These are phyloP conservation scores for Drosophila robusta DNA, from an alignment of 2,888 invertebrate genomes.

Conservation along the genomic window DNA sequence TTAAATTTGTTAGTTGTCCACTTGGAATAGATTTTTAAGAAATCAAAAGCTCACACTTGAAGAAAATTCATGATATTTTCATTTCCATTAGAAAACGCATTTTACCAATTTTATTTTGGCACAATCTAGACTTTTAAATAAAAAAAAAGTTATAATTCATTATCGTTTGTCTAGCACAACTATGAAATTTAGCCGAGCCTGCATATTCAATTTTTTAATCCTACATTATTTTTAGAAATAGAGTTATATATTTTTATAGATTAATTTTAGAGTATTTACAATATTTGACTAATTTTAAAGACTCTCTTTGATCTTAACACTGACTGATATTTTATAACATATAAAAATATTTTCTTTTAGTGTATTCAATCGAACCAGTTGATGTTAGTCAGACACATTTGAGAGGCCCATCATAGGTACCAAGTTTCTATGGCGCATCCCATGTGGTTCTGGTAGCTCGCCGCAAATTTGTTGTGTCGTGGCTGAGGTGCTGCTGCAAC, in stretches of 20 bases:
- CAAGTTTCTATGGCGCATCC: conserved; percentile 5
- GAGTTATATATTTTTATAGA: too few species aligned
- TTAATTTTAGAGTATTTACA: too few species aligned
- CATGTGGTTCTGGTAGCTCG: conserved; percentile 47
- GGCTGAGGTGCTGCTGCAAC: conserved; percentile 49
- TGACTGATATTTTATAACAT: too few species aligned
- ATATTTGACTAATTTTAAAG: too few species aligned
- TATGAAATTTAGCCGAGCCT: too few species aligned
- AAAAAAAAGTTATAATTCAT: too few species aligned
- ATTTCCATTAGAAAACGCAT: background rate
- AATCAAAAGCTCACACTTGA: conserved; percentile 63
- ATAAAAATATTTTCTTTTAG: background rate
- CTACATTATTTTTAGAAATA: too few species aligned
- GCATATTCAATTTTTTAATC: too few species aligned
- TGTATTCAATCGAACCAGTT: conserved; percentile 51
- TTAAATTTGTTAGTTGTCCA: conserved; percentile 79
- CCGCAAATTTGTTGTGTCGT: conserved; percentile 66
- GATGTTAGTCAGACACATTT: conserved; percentile 28
- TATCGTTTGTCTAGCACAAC: too few species aligned
- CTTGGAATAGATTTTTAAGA: conserved; percentile 69
- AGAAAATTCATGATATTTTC: background rate
- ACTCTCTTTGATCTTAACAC: too few species aligned
- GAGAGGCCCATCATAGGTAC: conserved; percentile 25
- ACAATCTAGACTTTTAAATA: too few species aligned
- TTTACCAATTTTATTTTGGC: too few species aligned